Evolutionary conservation across 2,888 invertebrate species (phyloP), one percentile per base, ranked within the genome.

Genomic region (Cerceris rybyensis): DNA sequence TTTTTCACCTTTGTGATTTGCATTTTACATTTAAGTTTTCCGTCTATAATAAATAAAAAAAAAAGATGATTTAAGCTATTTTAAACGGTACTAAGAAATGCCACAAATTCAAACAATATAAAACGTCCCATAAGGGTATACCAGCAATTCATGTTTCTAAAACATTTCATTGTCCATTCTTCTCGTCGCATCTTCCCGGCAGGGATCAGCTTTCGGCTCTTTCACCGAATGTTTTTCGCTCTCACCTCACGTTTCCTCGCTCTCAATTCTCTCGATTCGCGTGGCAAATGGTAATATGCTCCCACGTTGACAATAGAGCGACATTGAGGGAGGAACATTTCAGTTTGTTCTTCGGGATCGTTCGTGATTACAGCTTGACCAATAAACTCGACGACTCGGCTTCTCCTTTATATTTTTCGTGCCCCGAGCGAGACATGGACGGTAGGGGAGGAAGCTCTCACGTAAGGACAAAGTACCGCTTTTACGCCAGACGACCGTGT

Each of bases 341-440:
- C 70, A 70, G 61, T 69, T 59, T 61, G 52, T 66, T 58, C 54
- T 42, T 59, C 13, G 55, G 57, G 65, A 81, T 84, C 76, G 81
- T 58, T 70, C 52, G 70, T 68, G 81, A 74, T 81, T 81, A 66
- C 69, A 58, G 76, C 50, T 61, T 54, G 49, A 14, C 52, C 70
- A 77, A 82, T 82, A 84, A 84, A 84, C 55, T 28, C 77, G 54
- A 65, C 66, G 58, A 16, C 46, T 41, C 39, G 16, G 39, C 39
- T 55, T 28, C 41, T 16, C 42, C 16, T 11, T 13, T 16, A 61
- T 70, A 43, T 77, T 82, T 84, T 71, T 82, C 78, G 55, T 49
- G 57, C 54, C 55, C 11, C 55, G 16, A 13, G 17, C n/a, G n/a
- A 6, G 59, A 13, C 42, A 14, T 7, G 14, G 43, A 61, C 54